phyloP scores from a whole-genome alignment of 2,888 invertebrate genomes.

The Acronicta psi region DNA sequence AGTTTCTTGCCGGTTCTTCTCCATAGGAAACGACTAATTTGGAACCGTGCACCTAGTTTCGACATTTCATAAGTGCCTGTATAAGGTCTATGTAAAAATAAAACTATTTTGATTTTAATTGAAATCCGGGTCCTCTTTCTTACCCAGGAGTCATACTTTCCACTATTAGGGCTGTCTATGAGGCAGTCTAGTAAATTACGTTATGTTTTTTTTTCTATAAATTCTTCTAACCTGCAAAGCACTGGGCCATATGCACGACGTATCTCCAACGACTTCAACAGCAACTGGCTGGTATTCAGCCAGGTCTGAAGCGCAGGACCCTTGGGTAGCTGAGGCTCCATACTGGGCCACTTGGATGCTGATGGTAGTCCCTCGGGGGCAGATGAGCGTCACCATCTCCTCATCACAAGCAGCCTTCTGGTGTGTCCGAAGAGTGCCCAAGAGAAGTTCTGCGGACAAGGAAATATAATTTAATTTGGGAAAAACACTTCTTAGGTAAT shows the following conservation, averaged over 20 bases:
- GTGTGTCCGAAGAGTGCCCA: slow-evolving; percentile 96
- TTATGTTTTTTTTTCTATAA: too few species aligned
- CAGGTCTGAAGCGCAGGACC: slow-evolving; percentile 84
- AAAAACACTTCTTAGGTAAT: too few species aligned
- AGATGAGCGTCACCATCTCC: slow-evolving; percentile 95
- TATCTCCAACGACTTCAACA: slow-evolving; percentile 89
- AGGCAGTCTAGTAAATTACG: too few species aligned
- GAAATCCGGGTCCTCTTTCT: too few species aligned
- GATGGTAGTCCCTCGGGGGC: slow-evolving; percentile 97
- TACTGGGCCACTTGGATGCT: slow-evolving; percentile 97
- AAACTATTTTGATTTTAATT: too few species aligned
- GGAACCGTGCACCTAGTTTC: too few species aligned
- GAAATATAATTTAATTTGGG: background rate
- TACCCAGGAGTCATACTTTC: too few species aligned
- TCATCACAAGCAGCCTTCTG: slow-evolving; percentile 98
- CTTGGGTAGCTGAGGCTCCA: slow-evolving; percentile 90
- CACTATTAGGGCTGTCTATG: too few species aligned
- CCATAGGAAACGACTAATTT: too few species aligned
- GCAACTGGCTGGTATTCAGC: slow-evolving; percentile 85
- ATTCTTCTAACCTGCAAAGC: slow-evolving; percentile 92
- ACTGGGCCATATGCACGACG: slow-evolving; percentile 93
- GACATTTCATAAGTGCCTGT: too few species aligned
- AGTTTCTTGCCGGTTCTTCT: too few species aligned
- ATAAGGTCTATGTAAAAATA: too few species aligned
- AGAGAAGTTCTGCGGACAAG: slow-evolving; percentile 93